Conservation (phyloP, 1,140 invertebrate genomes). For the Drosophila tropicalis region DNA sequence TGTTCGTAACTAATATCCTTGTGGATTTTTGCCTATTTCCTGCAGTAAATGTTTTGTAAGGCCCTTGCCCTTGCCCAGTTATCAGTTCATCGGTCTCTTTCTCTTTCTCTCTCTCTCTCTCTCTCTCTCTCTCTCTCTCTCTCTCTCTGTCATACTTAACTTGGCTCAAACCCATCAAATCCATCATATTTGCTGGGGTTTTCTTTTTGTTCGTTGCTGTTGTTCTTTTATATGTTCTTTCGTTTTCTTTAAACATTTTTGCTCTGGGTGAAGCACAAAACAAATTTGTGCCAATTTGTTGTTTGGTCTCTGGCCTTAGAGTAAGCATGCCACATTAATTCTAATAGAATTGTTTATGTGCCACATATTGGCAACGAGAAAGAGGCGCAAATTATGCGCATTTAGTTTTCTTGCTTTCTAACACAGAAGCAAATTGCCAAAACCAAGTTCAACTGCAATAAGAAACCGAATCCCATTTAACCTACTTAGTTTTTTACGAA, state of each 20-base stretch:
- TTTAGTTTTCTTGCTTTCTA: slow-evolving; percentile 35
- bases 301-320: slow-evolving; percentile 59
- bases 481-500: background rate
- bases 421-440: slow-evolving; percentile 62
- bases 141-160: background rate
- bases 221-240: background rate
- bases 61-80: slow-evolving; percentile 32
- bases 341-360: slow-evolving; percentile 80
- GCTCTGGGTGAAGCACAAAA: slow-evolving; percentile 36
- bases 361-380: slow-evolving; percentile 50
- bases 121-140: slow-evolving; percentile 28
- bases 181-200: slow-evolving; percentile 62
- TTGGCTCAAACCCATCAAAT: slow-evolving; percentile 68
- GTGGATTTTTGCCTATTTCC: slow-evolving; percentile 72
- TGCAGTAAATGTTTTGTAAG: slow-evolving; percentile 42
- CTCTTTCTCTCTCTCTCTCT: slow-evolving; percentile 19
- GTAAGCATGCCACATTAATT: slow-evolving; percentile 80
- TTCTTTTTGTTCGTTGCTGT: slow-evolving; percentile 11
- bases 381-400: slow-evolving; percentile 48
- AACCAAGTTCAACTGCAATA: slow-evolving; percentile 66
- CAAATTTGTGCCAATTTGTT: slow-evolving; percentile 76
- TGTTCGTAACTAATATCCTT: slow-evolving; percentile 66
- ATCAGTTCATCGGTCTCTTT: background rate
- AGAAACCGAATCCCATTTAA: background rate
- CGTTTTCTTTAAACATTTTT: slow-evolving; percentile 20